Evolutionary conservation across 2,888 invertebrate genomes (phyloP), one percentile per base, ranked within the genome.

Genomic region (Limulus polyphemus): DNA sequence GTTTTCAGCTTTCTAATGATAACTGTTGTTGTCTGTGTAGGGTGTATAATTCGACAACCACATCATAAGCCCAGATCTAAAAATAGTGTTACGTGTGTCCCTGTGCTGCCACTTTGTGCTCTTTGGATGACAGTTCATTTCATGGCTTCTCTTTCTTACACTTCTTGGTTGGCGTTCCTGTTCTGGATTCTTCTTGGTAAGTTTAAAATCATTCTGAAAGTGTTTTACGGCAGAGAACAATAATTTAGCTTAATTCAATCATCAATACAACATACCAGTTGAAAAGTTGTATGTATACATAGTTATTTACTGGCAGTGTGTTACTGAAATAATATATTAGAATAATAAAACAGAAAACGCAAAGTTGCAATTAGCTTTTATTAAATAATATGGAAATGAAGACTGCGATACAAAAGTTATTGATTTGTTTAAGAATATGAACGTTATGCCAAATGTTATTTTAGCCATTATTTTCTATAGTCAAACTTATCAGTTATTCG

Each of bases 141-240:
- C 11, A 58, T 69, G 0, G 64, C 63, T 11, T 62, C 64, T 55
- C 64, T 69, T 51, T 65, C 68, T 9, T 61, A 62, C 49, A 62
- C 66, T 14, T 61, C 69, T 9, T 69, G 68, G 69, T 54, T 69
- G 2, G 55, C 66, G 10, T 64, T 64, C 16, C 58, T 65, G 55
- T 63, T 69, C 13, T 69, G 69, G 69, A 60, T 64, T n/a, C 61
- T 69, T 47, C 60, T 69, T 47, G 69, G 69, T 69, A 56, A 61
- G 68, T 61, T 10, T 48, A n/a, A 16, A 13, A 1, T 14, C 51
- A 17, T n/a, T 61, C 11, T 32, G 16, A 50, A 14, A 17, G 13
- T 13, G 9, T n/a, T 51, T 51, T 14, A 51, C 4, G 51, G 13
- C n/a, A 51, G 7, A 1, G 9, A 32, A 17, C 10, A 14, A 14